Base-by-base conservation (phyloP, 2,888 invertebrate genomes). In the Apamea sordens region DNA sequence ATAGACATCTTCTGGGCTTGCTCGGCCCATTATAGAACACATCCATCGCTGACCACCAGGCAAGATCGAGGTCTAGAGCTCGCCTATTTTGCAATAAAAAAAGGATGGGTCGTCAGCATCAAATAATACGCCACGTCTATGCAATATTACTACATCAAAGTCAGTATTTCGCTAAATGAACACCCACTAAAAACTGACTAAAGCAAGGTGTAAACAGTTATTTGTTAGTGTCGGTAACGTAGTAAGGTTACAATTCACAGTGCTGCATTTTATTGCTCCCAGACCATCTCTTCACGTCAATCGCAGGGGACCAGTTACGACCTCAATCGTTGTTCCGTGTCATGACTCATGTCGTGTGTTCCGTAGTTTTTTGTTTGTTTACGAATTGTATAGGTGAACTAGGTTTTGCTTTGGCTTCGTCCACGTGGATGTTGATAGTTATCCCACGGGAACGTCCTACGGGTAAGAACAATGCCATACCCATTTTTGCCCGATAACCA, bases 261-360 rank as follows among this genome's bases (percentile, higher is more conserved):
- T 0, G 21, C 65, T 81, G 85, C 21, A 61, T 75, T 81, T 84
- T 75, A 85, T 77, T n/a, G 75, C 56, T 36, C 73, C n/a, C 85
- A 36, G 81, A 64, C 44, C 70, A 65, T 75, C 78, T 68, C 64
- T 64, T 59, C 61, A 32, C 64, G 74, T 76, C 32, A 69, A 64
- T 77, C 63, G n/a, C 82, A 69, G 65, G 70, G 36, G 56, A 73
- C 56, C 64, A 64, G 65, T 78, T 67, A 74, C 70, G 76, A 68
- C 75, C 71, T 68, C 77, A 65, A 77, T 73, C 32, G 63, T 56
- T 73, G 41, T 76, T 80, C 74, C 67, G 70, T 73, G 80, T 59
- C 64, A 76, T 28, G 24, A 41, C 47, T 59, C 64, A 76, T 28
- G 24, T 50, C 47, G 32, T 50, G 41, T 59, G 28, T 80, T 65